Base-by-base conservation (phyloP, 1,140 invertebrate genomes). In the Aleiodes sp. region DNA sequence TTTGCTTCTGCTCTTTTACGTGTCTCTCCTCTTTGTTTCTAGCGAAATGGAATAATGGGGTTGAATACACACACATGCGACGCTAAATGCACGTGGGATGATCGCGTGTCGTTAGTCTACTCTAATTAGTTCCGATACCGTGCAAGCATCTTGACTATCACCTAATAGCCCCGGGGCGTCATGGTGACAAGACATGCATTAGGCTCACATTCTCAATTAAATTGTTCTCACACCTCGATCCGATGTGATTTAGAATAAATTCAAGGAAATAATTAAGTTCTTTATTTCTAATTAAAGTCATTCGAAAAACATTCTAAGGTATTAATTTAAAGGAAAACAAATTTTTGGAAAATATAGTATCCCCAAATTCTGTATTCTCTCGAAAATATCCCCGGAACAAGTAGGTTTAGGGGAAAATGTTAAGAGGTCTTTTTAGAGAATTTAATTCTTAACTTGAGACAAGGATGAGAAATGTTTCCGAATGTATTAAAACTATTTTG, bases 61-160 rank as follows among this genome's bases (percentile, higher is more conserved):
- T 43, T 43, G 39, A 43, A 1, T 43, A 19, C 16, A n/a, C 35
- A 63, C 35, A 63, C 46, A 56, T 66, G 31, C 28, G 31, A 35
- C 52, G 21, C 7, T 39, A 21, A 35, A 57, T 57, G 21, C 33
- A 8, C 14, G 12, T 9, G 46, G 35, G 56, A 9, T 64, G 65
- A 41, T 82, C 72, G 81, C 81, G 81, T 83, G 81, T 77, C 73
- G 73, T 26, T 60, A 73, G 76, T 78, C 76, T 60, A 67, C 61
- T 68, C 71, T 77, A 78, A 82, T 83, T 83, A 81, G 57, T 68
- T 71, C 71, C 31, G 73, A 82, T 68, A 21, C 14, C 62, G 29
- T 71, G 46, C 46, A 69, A 39, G 14, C 52, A 39, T 33, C 66
- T 37, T 67, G 66, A 72, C 52, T 60, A 43, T 68, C 66, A 62